Percentiles rank a stretch among this genome's conserved stretches.
phyloP scores from a whole-genome alignment of 1,140 invertebrate species.

The Drosophila kanapiae region DNA sequence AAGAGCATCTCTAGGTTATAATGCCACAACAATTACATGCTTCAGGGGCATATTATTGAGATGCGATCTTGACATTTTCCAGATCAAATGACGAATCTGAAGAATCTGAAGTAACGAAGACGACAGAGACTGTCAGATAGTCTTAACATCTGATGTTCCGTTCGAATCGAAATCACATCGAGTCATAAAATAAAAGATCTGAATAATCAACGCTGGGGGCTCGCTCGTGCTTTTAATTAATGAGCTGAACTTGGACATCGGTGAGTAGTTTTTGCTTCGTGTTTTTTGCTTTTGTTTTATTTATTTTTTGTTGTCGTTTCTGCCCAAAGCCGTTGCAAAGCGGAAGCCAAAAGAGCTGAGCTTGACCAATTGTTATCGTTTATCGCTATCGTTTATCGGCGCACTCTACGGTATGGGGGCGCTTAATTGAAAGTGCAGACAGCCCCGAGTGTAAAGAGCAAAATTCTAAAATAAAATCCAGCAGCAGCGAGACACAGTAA shows the following conservation, averaged over 20 bases:
- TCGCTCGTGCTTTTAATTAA: slow-evolving; percentile 78
- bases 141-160: slow-evolving; percentile 14
- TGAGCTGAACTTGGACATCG: slow-evolving; percentile 64
- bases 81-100: slow-evolving; percentile 16
- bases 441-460: slow-evolving; percentile 45
- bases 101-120: slow-evolving; percentile 17
- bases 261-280: slow-evolving; percentile 35
- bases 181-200: slow-evolving; percentile 45
- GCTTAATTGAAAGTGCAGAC: slow-evolving; percentile 78
- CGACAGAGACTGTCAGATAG: slow-evolving; percentile 3
- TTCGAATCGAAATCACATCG: slow-evolving; percentile 46
- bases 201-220: slow-evolving; percentile 65
- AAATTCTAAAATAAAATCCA: slow-evolving; percentile 58
- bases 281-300: slow-evolving; percentile 9
- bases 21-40: not conserved
- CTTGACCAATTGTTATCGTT: slow-evolving; percentile 28
- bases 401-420: slow-evolving; percentile 1
- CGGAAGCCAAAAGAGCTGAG: slow-evolving; percentile 45
- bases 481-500: slow-evolving; percentile 58
- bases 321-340: slow-evolving; percentile 44
- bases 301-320: slow-evolving; percentile 5
- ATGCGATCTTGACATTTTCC: slow-evolving; percentile 55
- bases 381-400: slow-evolving; percentile 34
- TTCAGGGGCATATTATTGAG: slow-evolving; percentile 8
- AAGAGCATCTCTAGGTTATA: not conserved